Conservation (phyloP, 2,797 vertebrate genomes). For the Cossypha caffra region DNA sequence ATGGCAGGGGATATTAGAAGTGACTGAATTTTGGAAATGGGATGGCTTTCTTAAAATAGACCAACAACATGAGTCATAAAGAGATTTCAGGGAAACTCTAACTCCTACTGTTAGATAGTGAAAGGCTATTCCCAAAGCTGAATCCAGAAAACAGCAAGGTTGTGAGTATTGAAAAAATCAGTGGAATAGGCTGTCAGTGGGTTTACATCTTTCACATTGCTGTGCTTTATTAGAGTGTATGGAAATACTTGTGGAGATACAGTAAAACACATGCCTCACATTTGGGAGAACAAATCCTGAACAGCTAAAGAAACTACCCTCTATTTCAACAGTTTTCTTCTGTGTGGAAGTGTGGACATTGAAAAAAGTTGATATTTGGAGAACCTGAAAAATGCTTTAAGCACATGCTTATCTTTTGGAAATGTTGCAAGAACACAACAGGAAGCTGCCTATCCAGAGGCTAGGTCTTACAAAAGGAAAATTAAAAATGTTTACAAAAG, state of each 20-base stretch:
- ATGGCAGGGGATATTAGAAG: slow-evolving; percentile 58
- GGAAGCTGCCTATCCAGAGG: neutral
- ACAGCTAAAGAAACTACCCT: neutral
- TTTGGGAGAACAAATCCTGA: neutral
- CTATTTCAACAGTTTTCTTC: neutral
- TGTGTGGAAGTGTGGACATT: neutral
- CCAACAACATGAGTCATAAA: slow-evolving; percentile 12
- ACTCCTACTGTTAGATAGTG: neutral
- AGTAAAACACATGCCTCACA: neutral
- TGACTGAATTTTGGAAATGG: slow-evolving; percentile 69
- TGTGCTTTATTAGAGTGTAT: neutral
- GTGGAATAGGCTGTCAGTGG: neutral
- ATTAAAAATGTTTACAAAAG: neutral
- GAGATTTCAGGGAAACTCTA: slow-evolving; percentile 45
- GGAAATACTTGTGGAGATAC: neutral
- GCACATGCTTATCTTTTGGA: neutral
- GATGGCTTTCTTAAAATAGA: slow-evolving; percentile 74
- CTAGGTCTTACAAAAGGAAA: neutral
- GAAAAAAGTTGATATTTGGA: neutral
- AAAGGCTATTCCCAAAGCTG: neutral
- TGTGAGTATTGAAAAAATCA: neutral
- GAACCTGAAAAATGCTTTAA: neutral
- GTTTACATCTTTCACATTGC: neutral
- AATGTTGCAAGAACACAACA: neutral
- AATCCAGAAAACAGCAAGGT: neutral